A percentile compares a stretch with the other conserved stretches of the same genome.
Conservation (phyloP, 2,888 invertebrate species). For the Cephonodes hylas region DNA sequence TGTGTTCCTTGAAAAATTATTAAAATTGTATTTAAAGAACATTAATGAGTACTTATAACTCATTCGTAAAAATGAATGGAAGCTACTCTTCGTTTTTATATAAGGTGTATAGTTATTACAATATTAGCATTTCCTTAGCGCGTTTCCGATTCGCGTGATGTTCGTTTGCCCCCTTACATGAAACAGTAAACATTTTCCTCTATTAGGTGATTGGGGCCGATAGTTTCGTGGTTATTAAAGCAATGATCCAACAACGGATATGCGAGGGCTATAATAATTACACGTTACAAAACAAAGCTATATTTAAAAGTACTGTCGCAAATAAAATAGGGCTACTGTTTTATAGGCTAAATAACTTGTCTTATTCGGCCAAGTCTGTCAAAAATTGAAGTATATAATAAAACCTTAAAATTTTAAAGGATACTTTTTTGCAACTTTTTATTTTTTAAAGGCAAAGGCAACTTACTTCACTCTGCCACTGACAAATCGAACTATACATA, state of each 20-base stretch:
- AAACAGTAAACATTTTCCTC: not conserved
- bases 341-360: too few species aligned
- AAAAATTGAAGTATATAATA: too few species aligned
- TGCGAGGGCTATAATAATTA: not conserved
- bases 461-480: not conserved
- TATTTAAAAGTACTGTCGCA: not conserved
- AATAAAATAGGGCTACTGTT: too few species aligned
- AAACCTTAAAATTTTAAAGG: not conserved
- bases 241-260: not conserved
- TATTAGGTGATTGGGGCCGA: not conserved
- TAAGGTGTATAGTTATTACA: not conserved
- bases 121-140: not conserved
- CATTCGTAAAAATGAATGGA: not conserved
- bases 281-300: not conserved
- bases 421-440: not conserved
- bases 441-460: not conserved
- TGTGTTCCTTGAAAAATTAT: too few species aligned
- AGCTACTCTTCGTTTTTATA: not conserved
- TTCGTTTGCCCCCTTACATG: not conserved
- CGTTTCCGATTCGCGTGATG: not conserved
- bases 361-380: too few species aligned
- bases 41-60: too few species aligned
- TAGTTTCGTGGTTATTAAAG: not conserved
- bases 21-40: too few species aligned
- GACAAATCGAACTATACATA: too few species aligned